These are phyloP conservation scores for Drosophila mimetica DNA, from an alignment of 2,888 invertebrate genomes.

Conservation along the genomic window DNA sequence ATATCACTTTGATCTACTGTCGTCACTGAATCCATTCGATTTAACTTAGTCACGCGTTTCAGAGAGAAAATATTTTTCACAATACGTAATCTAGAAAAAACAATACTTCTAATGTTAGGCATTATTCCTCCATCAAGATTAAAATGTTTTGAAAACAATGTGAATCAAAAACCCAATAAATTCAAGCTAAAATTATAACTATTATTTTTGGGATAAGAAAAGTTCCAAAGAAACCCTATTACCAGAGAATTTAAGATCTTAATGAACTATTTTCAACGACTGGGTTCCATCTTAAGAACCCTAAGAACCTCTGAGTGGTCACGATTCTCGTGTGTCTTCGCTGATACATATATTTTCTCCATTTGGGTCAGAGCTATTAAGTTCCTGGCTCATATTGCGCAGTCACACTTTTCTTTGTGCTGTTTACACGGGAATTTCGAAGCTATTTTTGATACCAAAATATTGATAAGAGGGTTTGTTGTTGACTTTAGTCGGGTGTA, in stretches of 20 bases:
- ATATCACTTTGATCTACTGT: slow-evolving; percentile 32
- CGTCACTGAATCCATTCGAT: slow-evolving; percentile 3
- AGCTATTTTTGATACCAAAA: slow-evolving; percentile 32
- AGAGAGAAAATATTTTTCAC: background rate
- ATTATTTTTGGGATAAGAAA: background rate
- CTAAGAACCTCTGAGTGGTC: slow-evolving; percentile 27
- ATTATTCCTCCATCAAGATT: background rate
- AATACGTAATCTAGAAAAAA: background rate
- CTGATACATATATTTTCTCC: slow-evolving; percentile 18
- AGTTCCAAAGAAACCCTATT: background rate
- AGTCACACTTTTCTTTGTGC: slow-evolving; percentile 14
- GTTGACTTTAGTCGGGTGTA: slow-evolving; percentile 12
- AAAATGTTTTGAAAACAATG: background rate
- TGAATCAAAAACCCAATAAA: background rate
- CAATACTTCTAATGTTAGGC: background rate
- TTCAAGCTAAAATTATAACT: background rate
- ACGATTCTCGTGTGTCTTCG: slow-evolving; percentile 30
- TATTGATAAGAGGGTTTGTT: slow-evolving; percentile 49
- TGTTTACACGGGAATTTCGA: slow-evolving; percentile 20
- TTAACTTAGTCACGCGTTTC: slow-evolving; percentile 9
- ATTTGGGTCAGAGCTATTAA: slow-evolving; percentile 35
- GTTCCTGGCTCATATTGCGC: slow-evolving; percentile 37
- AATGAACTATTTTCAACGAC: background rate
- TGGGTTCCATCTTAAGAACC: background rate
- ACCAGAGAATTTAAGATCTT: background rate